Evolutionary conservation across 2,113 vertebrate species (phyloP).

Genomic region (Glaucomys volans): DNA sequence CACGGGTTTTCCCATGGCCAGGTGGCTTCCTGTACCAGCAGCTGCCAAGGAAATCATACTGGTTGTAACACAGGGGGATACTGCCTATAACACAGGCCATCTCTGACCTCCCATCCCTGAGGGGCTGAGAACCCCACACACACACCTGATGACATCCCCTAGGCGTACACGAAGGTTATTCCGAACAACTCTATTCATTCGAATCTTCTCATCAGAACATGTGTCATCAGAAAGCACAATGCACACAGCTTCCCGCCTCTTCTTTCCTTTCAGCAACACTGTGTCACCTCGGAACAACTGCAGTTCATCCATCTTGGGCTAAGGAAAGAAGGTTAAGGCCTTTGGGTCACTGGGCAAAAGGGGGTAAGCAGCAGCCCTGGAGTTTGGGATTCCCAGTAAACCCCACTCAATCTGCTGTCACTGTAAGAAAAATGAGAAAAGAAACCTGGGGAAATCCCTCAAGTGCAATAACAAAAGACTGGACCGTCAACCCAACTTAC

Average conservation of each 20-base stretch:
- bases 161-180: slow-evolving; percentile 98
- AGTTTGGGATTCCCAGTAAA: slow-evolving; percentile 66
- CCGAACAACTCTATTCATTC: slow-evolving; percentile 99
- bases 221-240: slow-evolving; percentile 98
- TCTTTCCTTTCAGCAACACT: slow-evolving; percentile 98
- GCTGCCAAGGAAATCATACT: not conserved
- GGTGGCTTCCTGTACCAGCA: not conserved
- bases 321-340: slow-evolving; percentile 60
- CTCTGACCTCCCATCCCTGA: slow-evolving; percentile 64
- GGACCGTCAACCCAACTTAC: slow-evolving; percentile 83
- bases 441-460: slow-evolving; percentile 65
- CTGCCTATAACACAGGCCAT: not conserved
- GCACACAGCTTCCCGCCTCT: slow-evolving; percentile 97
- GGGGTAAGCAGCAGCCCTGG: slow-evolving; percentile 31
- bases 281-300: slow-evolving; percentile 99
- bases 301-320: slow-evolving; percentile 99
- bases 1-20: not conserved
- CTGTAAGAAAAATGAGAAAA: slow-evolving; percentile 67
- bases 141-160: slow-evolving; percentile 98
- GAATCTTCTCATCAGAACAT: slow-evolving; percentile 99
- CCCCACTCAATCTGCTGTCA: slow-evolving; percentile 61
- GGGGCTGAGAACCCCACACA: slow-evolving; percentile 40
- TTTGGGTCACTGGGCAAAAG: slow-evolving; percentile 36
- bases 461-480: slow-evolving; percentile 41
- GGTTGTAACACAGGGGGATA: not conserved